Percentiles rank a stretch among this genome's conserved stretches.
phyloP scores from a whole-genome alignment of 2,888 invertebrate genomes.

The Blastobasis lacticolella region DNA sequence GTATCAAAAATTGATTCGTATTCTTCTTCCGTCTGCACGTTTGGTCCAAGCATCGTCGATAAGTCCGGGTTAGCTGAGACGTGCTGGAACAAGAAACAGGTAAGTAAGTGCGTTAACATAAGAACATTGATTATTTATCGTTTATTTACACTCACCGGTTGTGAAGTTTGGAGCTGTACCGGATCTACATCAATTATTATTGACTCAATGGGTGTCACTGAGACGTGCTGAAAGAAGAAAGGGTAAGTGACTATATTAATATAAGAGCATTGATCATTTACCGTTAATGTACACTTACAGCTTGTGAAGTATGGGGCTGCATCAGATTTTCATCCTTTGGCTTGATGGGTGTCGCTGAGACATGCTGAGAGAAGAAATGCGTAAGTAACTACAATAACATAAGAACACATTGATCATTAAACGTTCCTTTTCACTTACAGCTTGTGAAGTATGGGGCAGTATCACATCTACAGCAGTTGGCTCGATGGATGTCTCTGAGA shows the following conservation, averaged over 20 bases:
- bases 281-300: no score
- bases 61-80: background rate
- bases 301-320: no score
- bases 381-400: background rate
- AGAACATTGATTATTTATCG: background rate
- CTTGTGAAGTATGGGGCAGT: no score
- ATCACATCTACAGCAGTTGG: no score
- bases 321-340: no score
- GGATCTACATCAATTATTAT: no score
- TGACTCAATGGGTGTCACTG: no score
- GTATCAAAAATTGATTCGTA: slow-evolving; percentile 3
- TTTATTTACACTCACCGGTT: background rate
- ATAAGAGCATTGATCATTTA: no score
- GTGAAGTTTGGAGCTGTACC: background rate
- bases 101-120: background rate
- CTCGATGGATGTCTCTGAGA: no score
- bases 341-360: no score
- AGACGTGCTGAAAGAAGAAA: background rate
- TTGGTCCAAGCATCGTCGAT: background rate
- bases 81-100: background rate
- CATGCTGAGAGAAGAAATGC: background rate
- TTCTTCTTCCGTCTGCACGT: background rate
- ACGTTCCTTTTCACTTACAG: no score
- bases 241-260: background rate
- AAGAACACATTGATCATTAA: no score